Evolutionary conservation across 2,888 invertebrate genomes (phyloP).

Genomic region (Plebejus anna): DNA sequence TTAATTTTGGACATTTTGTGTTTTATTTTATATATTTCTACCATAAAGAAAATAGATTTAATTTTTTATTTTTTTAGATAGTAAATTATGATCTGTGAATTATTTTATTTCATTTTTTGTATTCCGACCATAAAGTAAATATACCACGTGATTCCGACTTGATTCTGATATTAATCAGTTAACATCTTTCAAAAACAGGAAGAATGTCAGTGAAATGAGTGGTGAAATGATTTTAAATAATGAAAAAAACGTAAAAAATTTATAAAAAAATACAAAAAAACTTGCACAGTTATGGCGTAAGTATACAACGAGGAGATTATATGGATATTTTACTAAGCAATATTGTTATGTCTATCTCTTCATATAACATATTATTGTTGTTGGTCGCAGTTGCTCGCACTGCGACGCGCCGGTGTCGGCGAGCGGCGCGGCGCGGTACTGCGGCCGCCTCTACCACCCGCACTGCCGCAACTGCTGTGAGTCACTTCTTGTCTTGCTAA

Average conservation of each 20-base stretch:
- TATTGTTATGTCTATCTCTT: no score
- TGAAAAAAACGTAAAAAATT: constrained; percentile 30
- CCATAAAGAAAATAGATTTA: no score
- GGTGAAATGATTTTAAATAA: background rate
- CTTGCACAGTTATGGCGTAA: constrained; percentile 47
- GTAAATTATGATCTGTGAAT: no score
- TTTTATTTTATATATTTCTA: constrained; percentile 16
- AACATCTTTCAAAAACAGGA: background rate
- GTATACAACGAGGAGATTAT: constrained; percentile 35
- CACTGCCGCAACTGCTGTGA: constrained; percentile 63
- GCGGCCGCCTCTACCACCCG: constrained; percentile 59
- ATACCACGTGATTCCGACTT: no score
- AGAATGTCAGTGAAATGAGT: background rate
- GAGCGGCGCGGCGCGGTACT: constrained; percentile 42
- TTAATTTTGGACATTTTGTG: constrained; percentile 17
- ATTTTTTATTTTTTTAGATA: no score
- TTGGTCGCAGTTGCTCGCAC: constrained; percentile 55
- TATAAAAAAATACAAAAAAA: background rate
- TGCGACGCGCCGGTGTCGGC: constrained; percentile 48
- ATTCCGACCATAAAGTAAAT: no score
- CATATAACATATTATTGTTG: no score
- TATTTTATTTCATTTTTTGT: no score
- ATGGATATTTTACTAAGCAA: no score
- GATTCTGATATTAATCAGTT: background rate
- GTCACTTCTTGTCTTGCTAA: constrained; percentile 33